Evolutionary conservation across 2,888 invertebrate species (phyloP), one percentile per base, ranked within the genome.

Genomic region (Trichogramma evanescens): DNA sequence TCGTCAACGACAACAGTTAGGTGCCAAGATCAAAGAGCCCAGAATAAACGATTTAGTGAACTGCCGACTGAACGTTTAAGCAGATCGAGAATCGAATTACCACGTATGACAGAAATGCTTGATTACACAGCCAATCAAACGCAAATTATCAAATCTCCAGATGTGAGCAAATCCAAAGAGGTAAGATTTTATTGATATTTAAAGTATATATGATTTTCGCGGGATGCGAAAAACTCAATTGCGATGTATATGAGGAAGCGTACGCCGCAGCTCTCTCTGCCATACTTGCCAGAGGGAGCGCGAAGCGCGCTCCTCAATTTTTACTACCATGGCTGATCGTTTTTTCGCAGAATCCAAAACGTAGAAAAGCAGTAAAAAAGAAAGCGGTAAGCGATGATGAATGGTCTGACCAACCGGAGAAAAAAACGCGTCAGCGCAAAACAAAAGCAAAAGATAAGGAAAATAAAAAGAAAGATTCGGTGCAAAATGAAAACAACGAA

Each of bases 401-500:
- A 5, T 5, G 26, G 3, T 44, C 7, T 26, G 45, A 9, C 54
- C 59, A 6, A 62, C 54, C 5, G 60, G 64, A 58, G 65, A 65
- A 50, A 65, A 66, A 51, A 10, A 50, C 1, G 9, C 46, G 40
- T 0, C 66, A 66, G 13, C 63, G 64, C 0, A 69, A 65, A 53
- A 56, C 59, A 6, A 64, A 65, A 59, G 40, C 6, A 0, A 64
- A 59, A 7, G 66, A 63, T 38, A 72, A 71, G 55, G 74, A 75
- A 66, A 48, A 58, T 26, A 26, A 26, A 26, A 26, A 26, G 26
- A 26, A 26, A 26, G 26, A 26, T 26, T 26, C 26, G 26, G 26
- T 26, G 2, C 26, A 26, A 26, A 26, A 26, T 26, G 26, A 26
- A 26, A 26, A 26, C 26, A 26, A 26, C 26, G 26, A 26, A 26